Conservation (phyloP, 1,140 invertebrate species). For the Drosophila pruinosa region DNA sequence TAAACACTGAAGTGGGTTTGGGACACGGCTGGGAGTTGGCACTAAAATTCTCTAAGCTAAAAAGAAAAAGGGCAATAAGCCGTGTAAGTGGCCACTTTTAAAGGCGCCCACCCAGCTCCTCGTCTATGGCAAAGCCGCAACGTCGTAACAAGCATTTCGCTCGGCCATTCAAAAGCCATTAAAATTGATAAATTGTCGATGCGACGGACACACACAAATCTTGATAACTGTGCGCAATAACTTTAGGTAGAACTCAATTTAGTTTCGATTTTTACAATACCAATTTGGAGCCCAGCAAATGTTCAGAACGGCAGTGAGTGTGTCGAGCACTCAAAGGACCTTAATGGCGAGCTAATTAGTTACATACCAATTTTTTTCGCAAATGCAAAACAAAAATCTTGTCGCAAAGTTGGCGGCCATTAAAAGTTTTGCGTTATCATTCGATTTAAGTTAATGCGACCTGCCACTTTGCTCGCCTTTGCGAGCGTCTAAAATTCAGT, state of each 20-base stretch:
- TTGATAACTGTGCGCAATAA: slow-evolving; percentile 22
- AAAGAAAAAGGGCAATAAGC: slow-evolving; percentile 66
- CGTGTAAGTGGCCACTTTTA: slow-evolving; percentile 74
- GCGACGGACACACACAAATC: slow-evolving; percentile 9
- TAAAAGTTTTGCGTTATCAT: slow-evolving; percentile 31
- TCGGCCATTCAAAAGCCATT: slow-evolving; percentile 59
- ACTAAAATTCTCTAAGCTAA: slow-evolving; percentile 32
- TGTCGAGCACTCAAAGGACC: neutral
- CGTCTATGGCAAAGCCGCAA: no score
- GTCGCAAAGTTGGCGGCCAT: slow-evolving; percentile 12
- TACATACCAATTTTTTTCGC: neutral
- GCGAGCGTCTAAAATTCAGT: slow-evolving; percentile 17
- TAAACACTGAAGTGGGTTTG: slow-evolving; percentile 45
- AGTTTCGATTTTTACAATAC: neutral
- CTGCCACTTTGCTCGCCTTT: neutral
- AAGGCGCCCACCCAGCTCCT: slow-evolving; percentile 3
- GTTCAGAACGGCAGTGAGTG: no score
- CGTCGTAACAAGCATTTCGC: slow-evolving; percentile 40
- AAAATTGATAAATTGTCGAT: slow-evolving; percentile 70
- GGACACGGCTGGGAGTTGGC: neutral
- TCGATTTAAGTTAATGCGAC: slow-evolving; percentile 27
- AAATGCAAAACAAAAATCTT: neutral
- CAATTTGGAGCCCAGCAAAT: neutral
- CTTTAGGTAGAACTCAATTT: slow-evolving; percentile 7
- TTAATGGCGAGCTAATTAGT: slow-evolving; percentile 10